These are phyloP conservation scores for Rhinichthys klamathensis DNA, from an alignment of 2,113 vertebrate genomes.

Conservation along the genomic window DNA sequence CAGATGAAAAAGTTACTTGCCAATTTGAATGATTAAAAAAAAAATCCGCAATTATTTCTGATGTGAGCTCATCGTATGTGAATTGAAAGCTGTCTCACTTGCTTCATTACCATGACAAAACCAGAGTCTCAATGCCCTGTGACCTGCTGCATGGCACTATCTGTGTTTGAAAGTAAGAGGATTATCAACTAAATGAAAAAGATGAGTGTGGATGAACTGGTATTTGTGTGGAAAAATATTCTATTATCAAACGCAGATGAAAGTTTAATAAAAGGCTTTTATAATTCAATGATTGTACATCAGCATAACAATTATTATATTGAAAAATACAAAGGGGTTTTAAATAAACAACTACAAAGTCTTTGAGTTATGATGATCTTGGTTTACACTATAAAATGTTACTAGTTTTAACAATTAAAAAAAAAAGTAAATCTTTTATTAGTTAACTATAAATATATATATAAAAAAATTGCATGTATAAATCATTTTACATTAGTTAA, in stretches of 20 bases:
- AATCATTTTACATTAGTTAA: neutral
- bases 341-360: constrained; percentile 5
- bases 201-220: constrained; percentile 16
- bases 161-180: constrained; percentile 36
- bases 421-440: too few species aligned
- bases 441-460: too few species aligned
- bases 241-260: constrained; percentile 6
- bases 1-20: constrained; percentile 26
- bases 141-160: constrained; percentile 39
- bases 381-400: neutral
- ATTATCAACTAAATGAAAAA: constrained; percentile 47
- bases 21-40: constrained; percentile 39
- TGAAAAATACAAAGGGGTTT: neutral
- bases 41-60: constrained; percentile 29
- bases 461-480: neutral
- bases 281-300: constrained; percentile 14
- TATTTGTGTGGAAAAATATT: constrained; percentile 28
- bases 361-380: neutral
- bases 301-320: constrained; percentile 29
- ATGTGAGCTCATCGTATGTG: neutral
- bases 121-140: constrained; percentile 13
- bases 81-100: constrained; percentile 40
- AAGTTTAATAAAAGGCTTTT: constrained; percentile 39
- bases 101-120: constrained; percentile 52
- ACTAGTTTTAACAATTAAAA: too few species aligned